Evolutionary conservation across 1,140 invertebrate genomes (phyloP).

Genomic region (Anoplolepis gracilipes): DNA sequence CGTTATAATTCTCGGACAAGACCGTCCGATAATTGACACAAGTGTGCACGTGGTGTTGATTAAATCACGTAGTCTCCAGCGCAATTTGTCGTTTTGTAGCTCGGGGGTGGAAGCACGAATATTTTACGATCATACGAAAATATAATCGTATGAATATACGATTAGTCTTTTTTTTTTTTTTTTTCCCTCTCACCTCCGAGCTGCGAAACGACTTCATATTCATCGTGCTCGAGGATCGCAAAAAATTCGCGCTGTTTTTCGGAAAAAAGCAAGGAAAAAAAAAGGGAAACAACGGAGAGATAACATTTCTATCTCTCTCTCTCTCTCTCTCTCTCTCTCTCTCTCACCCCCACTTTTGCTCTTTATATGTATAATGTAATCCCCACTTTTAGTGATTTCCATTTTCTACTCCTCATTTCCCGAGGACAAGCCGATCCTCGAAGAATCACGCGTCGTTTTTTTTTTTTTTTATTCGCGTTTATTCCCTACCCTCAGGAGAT

Average conservation of each 20-base stretch:
- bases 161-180: neutral
- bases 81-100: neutral
- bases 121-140: neutral
- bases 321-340: neutral
- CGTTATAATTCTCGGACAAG: constrained; percentile 38
- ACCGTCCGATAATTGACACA: constrained; percentile 70
- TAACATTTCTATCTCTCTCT: neutral
- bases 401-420: neutral
- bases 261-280: constrained; percentile 22
- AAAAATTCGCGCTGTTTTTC: constrained; percentile 29
- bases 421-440: constrained; percentile 35
- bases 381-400: too few relatives aligned
- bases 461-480: constrained; percentile 10
- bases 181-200: neutral
- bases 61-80: constrained; percentile 39
- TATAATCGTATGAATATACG: constrained; percentile 1
- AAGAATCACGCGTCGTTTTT: constrained; percentile 20
- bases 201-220: constrained; percentile 19
- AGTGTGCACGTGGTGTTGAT: constrained; percentile 40
- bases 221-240: constrained; percentile 68
- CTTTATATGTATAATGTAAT: too few relatives aligned
- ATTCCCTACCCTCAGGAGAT: neutral
- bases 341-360: neutral
- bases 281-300: constrained; percentile 35
- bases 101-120: neutral